Evolutionary conservation across 2,797 vertebrate genomes (phyloP).

Genomic region (Lepilemur ruficaudatus): DNA sequence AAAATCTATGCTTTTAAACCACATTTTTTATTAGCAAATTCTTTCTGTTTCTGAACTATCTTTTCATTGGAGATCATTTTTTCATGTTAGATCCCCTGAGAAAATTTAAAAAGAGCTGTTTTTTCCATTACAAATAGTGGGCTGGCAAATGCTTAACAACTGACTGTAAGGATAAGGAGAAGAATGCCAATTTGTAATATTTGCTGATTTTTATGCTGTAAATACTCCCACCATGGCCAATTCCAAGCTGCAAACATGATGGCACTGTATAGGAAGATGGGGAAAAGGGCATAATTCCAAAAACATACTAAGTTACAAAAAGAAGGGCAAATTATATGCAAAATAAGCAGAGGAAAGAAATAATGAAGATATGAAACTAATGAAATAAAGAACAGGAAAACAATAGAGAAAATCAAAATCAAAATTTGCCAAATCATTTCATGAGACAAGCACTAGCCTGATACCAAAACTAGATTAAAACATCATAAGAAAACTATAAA

Average conservation of each 20-base stretch:
- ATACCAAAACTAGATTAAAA: not conserved
- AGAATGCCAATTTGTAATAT: not conserved
- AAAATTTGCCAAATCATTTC: not conserved
- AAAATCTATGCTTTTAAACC: not conserved
- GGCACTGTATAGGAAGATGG: not conserved
- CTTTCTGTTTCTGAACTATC: not conserved
- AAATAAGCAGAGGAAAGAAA: conserved; percentile 15
- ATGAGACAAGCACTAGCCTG: not conserved
- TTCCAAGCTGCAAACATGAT: not conserved
- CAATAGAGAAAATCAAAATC: not conserved
- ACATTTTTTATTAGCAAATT: not conserved
- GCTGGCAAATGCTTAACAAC: not conserved
- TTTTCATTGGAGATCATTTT: conserved; percentile 22
- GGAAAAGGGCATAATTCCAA: not conserved
- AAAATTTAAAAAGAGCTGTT: not conserved
- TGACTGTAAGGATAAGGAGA: not conserved
- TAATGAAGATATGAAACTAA: not conserved
- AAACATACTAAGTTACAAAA: not conserved
- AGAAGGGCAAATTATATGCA: not conserved
- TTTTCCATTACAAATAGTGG: not conserved
- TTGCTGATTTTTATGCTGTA: not conserved
- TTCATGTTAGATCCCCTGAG: not conserved
- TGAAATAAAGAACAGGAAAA: not conserved
- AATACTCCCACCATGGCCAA: not conserved
- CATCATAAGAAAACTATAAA: not conserved